Percentiles rank a stretch among this genome's conserved stretches.
Evolutionary conservation across 2,888 invertebrate genomes (phyloP).

Genomic region (Stenchaetothrips biformis): DNA sequence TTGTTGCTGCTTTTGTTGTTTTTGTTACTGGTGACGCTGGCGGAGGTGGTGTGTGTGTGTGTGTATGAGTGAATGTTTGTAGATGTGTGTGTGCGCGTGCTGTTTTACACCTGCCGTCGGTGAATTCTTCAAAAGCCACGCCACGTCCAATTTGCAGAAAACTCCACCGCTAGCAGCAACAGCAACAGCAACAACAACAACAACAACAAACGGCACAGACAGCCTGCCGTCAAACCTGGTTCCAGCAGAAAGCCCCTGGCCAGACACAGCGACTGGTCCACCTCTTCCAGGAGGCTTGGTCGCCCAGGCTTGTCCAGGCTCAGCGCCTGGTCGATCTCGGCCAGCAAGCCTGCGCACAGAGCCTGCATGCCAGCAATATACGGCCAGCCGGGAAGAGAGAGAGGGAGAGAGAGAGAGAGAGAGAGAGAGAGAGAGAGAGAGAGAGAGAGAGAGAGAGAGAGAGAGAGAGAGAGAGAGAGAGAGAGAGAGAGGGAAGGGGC

Average conservation of each 20-base stretch:
- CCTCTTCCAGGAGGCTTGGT: constrained; percentile 55
- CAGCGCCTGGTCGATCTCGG: not conserved
- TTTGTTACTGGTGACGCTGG: too few species aligned
- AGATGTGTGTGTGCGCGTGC: too few species aligned
- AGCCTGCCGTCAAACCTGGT: constrained; percentile 43
- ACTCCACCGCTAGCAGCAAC: too few species aligned
- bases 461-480: not conserved
- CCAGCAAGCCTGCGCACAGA: not conserved
- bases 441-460: not conserved
- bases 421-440: not conserved
- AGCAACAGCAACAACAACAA: too few species aligned
- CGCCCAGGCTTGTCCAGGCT: not conserved
- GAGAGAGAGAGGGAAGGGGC: too few species aligned
- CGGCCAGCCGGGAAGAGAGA: not conserved
- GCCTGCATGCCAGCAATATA: too few species aligned
- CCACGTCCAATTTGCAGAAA: too few species aligned
- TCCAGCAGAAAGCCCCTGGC: constrained; percentile 60
- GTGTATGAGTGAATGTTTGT: too few species aligned
- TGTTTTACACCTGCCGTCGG: too few species aligned
- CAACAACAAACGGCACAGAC: not conserved
- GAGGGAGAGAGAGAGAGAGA: not conserved
- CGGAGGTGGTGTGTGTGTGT: too few species aligned
- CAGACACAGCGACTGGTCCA: constrained; percentile 55
- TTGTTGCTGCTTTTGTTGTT: too few species aligned
- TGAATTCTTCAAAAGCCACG: too few species aligned